Conservation (phyloP, 1,140 invertebrate genomes). For the Caenorhabditis briggsae region DNA sequence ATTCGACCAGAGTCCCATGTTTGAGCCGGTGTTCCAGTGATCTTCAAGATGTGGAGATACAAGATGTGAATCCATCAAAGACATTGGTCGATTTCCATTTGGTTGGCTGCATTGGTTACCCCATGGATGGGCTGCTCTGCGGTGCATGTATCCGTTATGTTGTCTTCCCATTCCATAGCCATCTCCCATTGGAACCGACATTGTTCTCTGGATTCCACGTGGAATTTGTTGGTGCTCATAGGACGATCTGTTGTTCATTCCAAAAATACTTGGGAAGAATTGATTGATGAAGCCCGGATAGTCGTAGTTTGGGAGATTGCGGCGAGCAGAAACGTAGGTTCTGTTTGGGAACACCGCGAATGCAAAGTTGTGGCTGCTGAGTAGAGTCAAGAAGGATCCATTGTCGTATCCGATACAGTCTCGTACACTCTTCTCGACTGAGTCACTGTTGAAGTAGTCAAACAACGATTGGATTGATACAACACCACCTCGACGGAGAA, state of each 20-base stretch:
- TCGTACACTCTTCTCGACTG: conserved; percentile 61
- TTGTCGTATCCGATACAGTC: conserved; percentile 65
- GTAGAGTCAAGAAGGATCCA: conserved; percentile 71
- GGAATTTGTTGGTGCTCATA: background rate
- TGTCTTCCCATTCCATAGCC: too few species aligned
- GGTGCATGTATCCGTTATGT: background rate
- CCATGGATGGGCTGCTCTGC: too few species aligned
- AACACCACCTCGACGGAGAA: conserved; percentile 74
- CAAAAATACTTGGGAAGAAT: background rate
- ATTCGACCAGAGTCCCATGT: background rate
- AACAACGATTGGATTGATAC: conserved; percentile 73
- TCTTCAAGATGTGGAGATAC: background rate
- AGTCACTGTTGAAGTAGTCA: conserved; percentile 67
- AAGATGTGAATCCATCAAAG: background rate
- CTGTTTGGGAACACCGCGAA: conserved; percentile 75
- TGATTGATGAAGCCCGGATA: conserved; percentile 71
- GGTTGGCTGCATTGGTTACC: too few species aligned
- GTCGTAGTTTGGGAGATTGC: conserved; percentile 75
- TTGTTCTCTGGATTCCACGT: background rate
- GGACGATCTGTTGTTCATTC: background rate
- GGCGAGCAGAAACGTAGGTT: conserved; percentile 74
- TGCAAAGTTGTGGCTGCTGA: conserved; percentile 70
- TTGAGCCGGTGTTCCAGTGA: background rate
- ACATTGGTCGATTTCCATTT: background rate
- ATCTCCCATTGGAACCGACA: background rate